Evolutionary conservation across 2,888 invertebrate species (phyloP), one percentile per base, ranked within the genome.

Genomic region (Pristionchus arcanus): DNA sequence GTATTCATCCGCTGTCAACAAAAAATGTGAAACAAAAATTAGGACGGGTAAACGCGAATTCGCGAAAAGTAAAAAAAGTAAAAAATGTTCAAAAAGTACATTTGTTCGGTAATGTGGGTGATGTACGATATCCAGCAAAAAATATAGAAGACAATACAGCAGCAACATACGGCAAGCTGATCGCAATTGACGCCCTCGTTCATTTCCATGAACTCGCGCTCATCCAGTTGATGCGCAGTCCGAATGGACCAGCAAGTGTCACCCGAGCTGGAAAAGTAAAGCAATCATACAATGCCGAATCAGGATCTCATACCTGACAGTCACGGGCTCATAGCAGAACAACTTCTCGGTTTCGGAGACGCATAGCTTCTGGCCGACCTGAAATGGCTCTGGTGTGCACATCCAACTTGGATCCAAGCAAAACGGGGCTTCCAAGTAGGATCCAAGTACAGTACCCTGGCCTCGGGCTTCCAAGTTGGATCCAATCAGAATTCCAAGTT

Each of bases 161-260:
- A 42, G 42, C 3, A 63, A 42, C 87, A 53, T 4, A 84, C 53
- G 25, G 59, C 5, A 21, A 90, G 49, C 42, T 21, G n/a, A 63
- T 87, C 42, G 66, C 90, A 90, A 15, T 90, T 87, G 2, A 89
- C 21, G 2, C 19, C 37, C 1, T 66, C 68, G 37, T 90, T 90
- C 81, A 87, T 89, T 9, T 74, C 81, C 55, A 74, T 55, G 2
- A 89, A 55, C 49, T 87, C n/a, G 0, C 28, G 28, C 19, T 89
- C 83, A 4, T 87, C 83, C 34, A 90, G 28, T 3, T 34, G 42
- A 71, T 89, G 77, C 9, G 77, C 81, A 7, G 86, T 81, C 87
- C 89, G 81, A 28, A 90, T 81, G 34, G 68, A 81, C 68, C 83
- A 90, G 66, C 90, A 90, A 31, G 31, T 77, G n/a, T 89, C 89